Percentiles rank a stretch among this genome's conserved stretches.
These are phyloP conservation scores for Antechinus flavipes DNA, from an alignment of 2,113 vertebrate genomes.

Conservation along the genomic window DNA sequence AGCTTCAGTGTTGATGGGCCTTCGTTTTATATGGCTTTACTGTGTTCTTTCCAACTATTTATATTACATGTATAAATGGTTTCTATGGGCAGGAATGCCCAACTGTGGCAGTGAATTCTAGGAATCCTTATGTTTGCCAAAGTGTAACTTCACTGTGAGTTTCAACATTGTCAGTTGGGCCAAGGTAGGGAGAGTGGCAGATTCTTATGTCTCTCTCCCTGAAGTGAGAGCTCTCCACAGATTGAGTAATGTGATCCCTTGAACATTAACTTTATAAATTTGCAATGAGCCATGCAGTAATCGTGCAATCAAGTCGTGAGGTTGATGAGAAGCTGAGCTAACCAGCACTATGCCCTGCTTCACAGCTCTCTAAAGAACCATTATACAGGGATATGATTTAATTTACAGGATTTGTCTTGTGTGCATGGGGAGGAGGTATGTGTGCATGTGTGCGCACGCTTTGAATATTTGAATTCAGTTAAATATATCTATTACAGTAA, in stretches of 20 bases:
- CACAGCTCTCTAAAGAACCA: slow-evolving; percentile 41
- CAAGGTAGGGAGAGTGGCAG: slow-evolving; percentile 69
- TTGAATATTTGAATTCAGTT: slow-evolving; percentile 78
- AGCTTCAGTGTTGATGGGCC: slow-evolving; percentile 70
- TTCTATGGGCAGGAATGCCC: slow-evolving; percentile 80
- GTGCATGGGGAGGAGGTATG: slow-evolving; percentile 68
- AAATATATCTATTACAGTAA: slow-evolving; percentile 79
- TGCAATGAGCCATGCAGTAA: slow-evolving; percentile 54
- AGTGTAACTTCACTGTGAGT: slow-evolving; percentile 72
- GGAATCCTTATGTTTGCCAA: slow-evolving; percentile 81
- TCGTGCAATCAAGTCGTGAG: neutral
- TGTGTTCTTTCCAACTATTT: slow-evolving; percentile 77
- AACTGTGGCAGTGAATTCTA: slow-evolving; percentile 76
- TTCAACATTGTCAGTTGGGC: slow-evolving; percentile 66
- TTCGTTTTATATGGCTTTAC: slow-evolving; percentile 78
- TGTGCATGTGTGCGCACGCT: slow-evolving; percentile 68
- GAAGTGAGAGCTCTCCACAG: slow-evolving; percentile 55
- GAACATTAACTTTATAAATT: slow-evolving; percentile 49
- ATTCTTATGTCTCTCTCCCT: slow-evolving; percentile 70
- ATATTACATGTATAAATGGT: slow-evolving; percentile 80
- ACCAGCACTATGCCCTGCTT: neutral
- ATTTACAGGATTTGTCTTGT: slow-evolving; percentile 45
- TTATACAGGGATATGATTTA: slow-evolving; percentile 58
- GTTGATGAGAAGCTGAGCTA: slow-evolving; percentile 47
- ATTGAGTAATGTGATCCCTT: slow-evolving; percentile 64